Evolutionary conservation across 2,113 vertebrate species (phyloP).

Genomic region (Orthonyx spaldingii): DNA sequence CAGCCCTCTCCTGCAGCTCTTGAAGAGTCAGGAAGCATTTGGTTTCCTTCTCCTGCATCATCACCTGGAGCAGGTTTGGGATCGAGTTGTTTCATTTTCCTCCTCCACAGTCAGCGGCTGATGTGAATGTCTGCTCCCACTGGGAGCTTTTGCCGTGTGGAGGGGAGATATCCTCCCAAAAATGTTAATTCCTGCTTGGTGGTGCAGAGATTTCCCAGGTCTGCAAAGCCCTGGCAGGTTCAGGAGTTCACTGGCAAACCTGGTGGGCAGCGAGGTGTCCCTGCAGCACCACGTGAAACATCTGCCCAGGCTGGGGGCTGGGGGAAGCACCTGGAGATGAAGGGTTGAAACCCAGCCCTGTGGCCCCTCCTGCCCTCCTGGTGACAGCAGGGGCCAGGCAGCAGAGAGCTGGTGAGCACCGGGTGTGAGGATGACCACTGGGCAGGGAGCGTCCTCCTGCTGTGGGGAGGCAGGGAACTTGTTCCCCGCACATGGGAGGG

Average conservation of each 20-base stretch:
- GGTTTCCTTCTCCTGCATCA: neutral
- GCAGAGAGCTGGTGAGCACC: neutral
- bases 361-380: neutral
- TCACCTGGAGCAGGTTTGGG: neutral
- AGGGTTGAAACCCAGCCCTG: neutral
- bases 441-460: neutral
- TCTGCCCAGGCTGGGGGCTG: neutral
- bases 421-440: rapidly evolving
- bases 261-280: neutral
- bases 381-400: neutral
- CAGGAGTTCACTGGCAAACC: neutral
- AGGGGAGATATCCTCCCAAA: constrained; percentile 29
- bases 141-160: neutral
- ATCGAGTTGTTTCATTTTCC: rapidly evolving
- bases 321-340: neutral
- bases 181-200: constrained; percentile 12
- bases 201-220: neutral
- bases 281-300: neutral
- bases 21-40: neutral
- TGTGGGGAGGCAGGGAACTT: neutral
- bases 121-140: neutral
- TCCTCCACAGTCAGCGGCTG: neutral
- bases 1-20: neutral
- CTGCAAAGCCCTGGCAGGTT: neutral
- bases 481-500: neutral